Evolutionary conservation across 2,888 invertebrate species (phyloP), one percentile per base, ranked within the genome.

Genomic region (Pardosa pseudoannulata): DNA sequence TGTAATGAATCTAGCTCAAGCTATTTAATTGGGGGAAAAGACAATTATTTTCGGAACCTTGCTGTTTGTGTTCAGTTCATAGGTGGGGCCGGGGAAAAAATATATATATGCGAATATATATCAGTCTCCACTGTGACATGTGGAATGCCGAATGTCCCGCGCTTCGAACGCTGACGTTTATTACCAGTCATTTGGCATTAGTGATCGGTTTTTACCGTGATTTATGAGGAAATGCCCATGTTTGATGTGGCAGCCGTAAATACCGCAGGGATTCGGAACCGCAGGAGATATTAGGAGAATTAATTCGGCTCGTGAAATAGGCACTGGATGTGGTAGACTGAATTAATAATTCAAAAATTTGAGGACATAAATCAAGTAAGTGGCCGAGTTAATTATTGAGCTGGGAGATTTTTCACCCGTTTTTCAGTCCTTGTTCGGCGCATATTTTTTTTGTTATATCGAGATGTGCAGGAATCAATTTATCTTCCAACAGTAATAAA

Each of bases 121-220:
- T 81, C 81, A 75, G 81, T 81, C 75, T 81, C 68, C 56, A 39
- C 28, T 64, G 36, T 70, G 81, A 81, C 81, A 81, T 39, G 62
- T 41, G 81, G 81, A 75, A 81, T 81, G 56, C 56, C 16, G 56
- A 56, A 19, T 23, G 56, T 56, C 19, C 23, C 23, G 56, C 56
- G 19, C 23, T 56, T 23, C 2, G 56, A 56, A 23, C 56, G 1
- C 23, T 56, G 56, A 56, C 56, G 56, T 56, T 56, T 56, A 56
- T 56, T 56, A 56, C 56, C 56, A 56, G 56, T 56, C 56, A 56
- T 56, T 56, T 56, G 56, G 23, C 56, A 56, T 56, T 56, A 23
- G 13, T 23, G 56, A 56, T 56, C 56, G 56, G 56, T 56, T 56
- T 56, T 56, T 56, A 23, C 23, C 23, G 56, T 56, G 56, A 56